Conservation (phyloP, 2,797 vertebrate genomes). For the Amniataba percoides region DNA sequence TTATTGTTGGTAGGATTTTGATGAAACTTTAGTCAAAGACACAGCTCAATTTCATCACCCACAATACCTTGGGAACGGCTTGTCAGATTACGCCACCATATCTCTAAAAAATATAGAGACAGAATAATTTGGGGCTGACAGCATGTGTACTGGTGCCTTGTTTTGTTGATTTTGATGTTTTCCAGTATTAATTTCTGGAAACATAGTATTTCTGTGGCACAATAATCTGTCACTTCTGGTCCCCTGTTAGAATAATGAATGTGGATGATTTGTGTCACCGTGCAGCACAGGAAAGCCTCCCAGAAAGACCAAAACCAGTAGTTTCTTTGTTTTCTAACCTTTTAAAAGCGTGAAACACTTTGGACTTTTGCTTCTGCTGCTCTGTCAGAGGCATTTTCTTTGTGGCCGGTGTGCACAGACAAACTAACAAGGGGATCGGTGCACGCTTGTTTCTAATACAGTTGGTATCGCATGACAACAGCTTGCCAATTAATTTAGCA, state of each 20-base stretch:
- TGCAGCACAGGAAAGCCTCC: background rate
- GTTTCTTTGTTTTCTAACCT: background rate
- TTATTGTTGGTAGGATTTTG: background rate
- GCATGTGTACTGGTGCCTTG: background rate
- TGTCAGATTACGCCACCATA: background rate
- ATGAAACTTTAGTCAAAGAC: background rate
- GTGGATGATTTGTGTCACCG: background rate
- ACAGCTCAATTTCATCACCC: background rate
- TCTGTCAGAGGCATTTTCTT: constrained; percentile 4
- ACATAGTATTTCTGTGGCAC: background rate
- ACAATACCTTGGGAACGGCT: background rate
- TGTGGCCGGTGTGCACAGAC: constrained; percentile 9
- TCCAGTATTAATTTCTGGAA: background rate
- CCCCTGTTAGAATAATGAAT: constrained; percentile 3
- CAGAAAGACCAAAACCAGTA: background rate
- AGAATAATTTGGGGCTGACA: background rate
- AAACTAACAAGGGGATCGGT: constrained; percentile 33
- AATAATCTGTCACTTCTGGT: background rate
- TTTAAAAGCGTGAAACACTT: constrained; percentile 10
- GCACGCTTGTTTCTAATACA: constrained; percentile 36
- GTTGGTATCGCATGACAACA: constrained; percentile 49
- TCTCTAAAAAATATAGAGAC: background rate
- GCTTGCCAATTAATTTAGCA: constrained; percentile 69
- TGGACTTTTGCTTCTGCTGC: constrained; percentile 9
- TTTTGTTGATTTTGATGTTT: background rate